phyloP scores from a whole-genome alignment of 2,888 invertebrate species.

The Colostygia pectinataria region DNA sequence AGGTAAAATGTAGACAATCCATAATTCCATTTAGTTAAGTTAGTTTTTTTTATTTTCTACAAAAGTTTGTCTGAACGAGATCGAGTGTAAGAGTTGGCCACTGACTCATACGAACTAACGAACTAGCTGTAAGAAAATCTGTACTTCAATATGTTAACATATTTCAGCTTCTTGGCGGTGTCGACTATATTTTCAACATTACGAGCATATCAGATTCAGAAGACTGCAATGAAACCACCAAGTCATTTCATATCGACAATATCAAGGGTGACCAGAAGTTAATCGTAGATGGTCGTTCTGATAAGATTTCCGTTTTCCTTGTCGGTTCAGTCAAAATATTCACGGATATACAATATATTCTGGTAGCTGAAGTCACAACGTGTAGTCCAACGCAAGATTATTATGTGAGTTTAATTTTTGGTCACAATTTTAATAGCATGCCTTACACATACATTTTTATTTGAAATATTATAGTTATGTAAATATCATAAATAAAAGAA shows the following conservation, averaged over 20 bases:
- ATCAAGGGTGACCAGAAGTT: conserved; percentile 49
- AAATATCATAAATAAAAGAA: too few relatives aligned
- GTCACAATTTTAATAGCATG: too few relatives aligned
- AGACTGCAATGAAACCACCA: conserved; percentile 30
- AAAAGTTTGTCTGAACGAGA: too few relatives aligned
- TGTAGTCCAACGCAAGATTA: conserved; percentile 60
- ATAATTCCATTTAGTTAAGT: too few relatives aligned
- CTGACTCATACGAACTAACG: too few relatives aligned
- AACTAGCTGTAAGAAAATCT: too few relatives aligned
- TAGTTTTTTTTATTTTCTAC: too few relatives aligned
- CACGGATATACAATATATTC: conserved; percentile 47
- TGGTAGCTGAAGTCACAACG: conserved; percentile 59
- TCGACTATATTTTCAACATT: conserved; percentile 58
- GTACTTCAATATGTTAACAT: too few relatives aligned
- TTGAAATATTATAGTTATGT: too few relatives aligned
- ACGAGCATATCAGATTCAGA: conserved; percentile 32
- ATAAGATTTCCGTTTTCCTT: conserved; percentile 56
- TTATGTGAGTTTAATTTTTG: conserved; percentile 53
- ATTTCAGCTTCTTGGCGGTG: conserved; percentile 54
- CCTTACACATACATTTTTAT: too few relatives aligned
- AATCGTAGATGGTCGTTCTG: conserved; percentile 48
- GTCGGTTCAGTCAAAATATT: conserved; percentile 52
- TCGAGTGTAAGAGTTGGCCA: too few relatives aligned
- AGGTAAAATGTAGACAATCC: too few relatives aligned
- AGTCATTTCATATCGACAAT: conserved; percentile 56